A percentile compares a stretch with the other conserved stretches of the same genome.
These are phyloP conservation scores for Clusia tigrina DNA, from an alignment of 2,888 invertebrate genomes.

Conservation along the genomic window DNA sequence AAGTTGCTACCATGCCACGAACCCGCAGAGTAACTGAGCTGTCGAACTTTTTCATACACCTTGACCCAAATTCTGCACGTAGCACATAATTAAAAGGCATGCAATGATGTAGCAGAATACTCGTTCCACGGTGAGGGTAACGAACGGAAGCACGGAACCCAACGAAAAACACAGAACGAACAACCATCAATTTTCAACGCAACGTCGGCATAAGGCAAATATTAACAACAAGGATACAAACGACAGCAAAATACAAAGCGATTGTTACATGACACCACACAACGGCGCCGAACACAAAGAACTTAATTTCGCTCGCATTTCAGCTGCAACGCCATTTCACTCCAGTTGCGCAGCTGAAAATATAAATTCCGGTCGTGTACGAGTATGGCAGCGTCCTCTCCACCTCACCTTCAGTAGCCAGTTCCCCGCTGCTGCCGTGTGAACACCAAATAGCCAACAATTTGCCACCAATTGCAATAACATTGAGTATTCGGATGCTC, in stretches of 20 bases:
- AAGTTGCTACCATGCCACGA: not conserved
- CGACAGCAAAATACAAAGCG: not conserved
- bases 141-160: not conserved
- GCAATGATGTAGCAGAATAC: constrained; percentile 2
- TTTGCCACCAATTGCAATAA: not conserved
- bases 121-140: constrained; percentile 19
- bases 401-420: too few relatives aligned
- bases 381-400: not conserved
- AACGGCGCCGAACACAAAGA: not conserved
- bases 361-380: constrained; percentile 3
- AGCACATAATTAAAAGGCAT: constrained; percentile 26
- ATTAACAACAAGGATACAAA: constrained; percentile 6
- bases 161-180: not conserved
- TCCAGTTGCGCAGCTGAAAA: not conserved
- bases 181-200: not conserved
- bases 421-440: too few relatives aligned
- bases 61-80: constrained; percentile 27
- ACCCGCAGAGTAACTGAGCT: not conserved
- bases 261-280: not conserved
- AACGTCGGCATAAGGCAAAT: not conserved
- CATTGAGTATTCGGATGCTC: too few relatives aligned
- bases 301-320: constrained; percentile 1
- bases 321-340: not conserved
- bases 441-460: not conserved
- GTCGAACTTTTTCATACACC: constrained; percentile 21